A percentile compares a stretch with the other conserved stretches of the same genome.
These are phyloP conservation scores for Mastacembelus armatus DNA, from an alignment of 2,797 vertebrate genomes.

Conservation along the genomic window DNA sequence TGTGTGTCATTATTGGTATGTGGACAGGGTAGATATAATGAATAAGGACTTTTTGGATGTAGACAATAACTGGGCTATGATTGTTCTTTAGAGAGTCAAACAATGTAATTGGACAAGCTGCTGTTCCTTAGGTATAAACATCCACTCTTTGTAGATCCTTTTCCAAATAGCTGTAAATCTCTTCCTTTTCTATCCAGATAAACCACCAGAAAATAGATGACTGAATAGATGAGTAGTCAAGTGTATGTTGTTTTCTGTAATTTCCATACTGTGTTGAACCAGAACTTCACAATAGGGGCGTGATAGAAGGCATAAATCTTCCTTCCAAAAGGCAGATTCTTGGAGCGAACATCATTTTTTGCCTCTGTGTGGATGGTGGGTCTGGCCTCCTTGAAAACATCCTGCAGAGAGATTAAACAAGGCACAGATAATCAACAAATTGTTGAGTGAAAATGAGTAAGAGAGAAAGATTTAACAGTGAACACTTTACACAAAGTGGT, in stretches of 20 bases:
- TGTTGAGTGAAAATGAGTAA: neutral
- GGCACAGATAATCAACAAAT: conserved; percentile 16
- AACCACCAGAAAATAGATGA: too few species aligned
- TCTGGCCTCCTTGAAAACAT: conserved; percentile 94
- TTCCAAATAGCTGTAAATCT: too few species aligned
- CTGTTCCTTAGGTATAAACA: too few species aligned
- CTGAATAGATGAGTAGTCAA: neutral
- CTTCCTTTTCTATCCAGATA: too few species aligned
- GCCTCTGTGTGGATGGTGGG: conserved; percentile 85
- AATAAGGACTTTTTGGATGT: too few species aligned
- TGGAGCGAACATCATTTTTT: conserved; percentile 91
- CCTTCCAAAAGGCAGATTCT: conserved; percentile 93
- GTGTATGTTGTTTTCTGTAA: neutral
- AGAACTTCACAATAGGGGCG: conserved; percentile 99
- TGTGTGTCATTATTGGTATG: too few species aligned
- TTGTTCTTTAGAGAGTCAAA: too few species aligned
- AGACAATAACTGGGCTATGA: too few species aligned
- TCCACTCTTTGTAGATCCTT: too few species aligned
- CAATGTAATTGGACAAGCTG: too few species aligned
- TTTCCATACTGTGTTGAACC: conserved; percentile 95
- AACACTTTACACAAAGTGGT: too few species aligned
- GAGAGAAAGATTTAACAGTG: neutral
- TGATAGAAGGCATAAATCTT: conserved; percentile 99
- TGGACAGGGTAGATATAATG: too few species aligned
- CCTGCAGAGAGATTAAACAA: conserved; percentile 87